A percentile compares a stretch with the other conserved stretches of the same genome.
Evolutionary conservation across 1,140 invertebrate species (phyloP).

Genomic region (Neomicropteryx cornuta): DNA sequence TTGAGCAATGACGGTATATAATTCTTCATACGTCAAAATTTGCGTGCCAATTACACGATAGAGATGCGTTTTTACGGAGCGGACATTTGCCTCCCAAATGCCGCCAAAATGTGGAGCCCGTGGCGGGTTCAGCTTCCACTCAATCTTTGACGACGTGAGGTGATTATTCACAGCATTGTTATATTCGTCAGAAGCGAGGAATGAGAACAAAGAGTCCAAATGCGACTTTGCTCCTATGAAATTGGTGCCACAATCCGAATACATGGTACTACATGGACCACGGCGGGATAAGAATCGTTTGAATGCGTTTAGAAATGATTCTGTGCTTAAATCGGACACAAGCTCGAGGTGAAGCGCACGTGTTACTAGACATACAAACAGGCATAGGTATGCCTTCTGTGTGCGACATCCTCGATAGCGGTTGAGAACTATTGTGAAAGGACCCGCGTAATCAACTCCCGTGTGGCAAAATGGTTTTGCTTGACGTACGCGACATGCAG

Average conservation of each 20-base stretch:
- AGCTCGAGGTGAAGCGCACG: slow-evolving; percentile 26
- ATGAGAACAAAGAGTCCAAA: background rate
- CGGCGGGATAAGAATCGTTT: slow-evolving; percentile 20
- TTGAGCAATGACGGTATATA: slow-evolving; percentile 18
- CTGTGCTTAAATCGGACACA: slow-evolving; percentile 19
- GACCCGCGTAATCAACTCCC: slow-evolving; percentile 26
- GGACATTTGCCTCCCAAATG: slow-evolving; percentile 19
- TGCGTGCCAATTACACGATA: slow-evolving; percentile 10
- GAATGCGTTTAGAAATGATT: slow-evolving; percentile 21
- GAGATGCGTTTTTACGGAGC: slow-evolving; percentile 17
- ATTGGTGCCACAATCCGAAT: slow-evolving; percentile 18
- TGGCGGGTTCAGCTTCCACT: slow-evolving; percentile 15
- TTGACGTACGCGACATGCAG: slow-evolving; percentile 13
- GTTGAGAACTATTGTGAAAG: slow-evolving; percentile 16
- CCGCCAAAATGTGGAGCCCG: slow-evolving; percentile 17
- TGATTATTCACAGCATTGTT: background rate
- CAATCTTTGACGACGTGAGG: slow-evolving; percentile 9
- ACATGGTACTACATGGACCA: slow-evolving; percentile 16
- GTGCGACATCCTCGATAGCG: slow-evolving; percentile 13
- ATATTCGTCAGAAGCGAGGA: background rate
- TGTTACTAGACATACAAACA: slow-evolving; percentile 27
- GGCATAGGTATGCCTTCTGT: slow-evolving; percentile 22
- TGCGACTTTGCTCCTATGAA: slow-evolving; percentile 13
- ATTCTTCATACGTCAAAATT: slow-evolving; percentile 14
- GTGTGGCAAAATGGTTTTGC: slow-evolving; percentile 19